These are phyloP conservation scores for Decapterus maruadsi DNA, from an alignment of 2,797 vertebrate genomes.

Conservation along the genomic window DNA sequence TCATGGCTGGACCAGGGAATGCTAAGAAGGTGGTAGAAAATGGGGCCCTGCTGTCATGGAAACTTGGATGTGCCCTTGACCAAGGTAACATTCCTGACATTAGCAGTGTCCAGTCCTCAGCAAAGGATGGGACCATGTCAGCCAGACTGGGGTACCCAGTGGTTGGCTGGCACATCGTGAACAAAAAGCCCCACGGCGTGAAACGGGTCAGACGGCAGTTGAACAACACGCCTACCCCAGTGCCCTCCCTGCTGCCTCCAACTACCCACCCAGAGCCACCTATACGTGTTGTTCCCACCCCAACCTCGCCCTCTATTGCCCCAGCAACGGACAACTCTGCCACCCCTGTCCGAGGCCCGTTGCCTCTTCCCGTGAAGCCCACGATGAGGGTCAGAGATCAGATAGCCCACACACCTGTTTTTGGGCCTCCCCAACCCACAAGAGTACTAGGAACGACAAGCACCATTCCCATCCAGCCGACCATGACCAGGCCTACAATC, in stretches of 20 bases:
- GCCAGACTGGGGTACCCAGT: constrained; percentile 93
- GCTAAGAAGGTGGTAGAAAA: constrained; percentile 98
- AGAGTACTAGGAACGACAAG: constrained; percentile 90
- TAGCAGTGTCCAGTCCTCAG: constrained; percentile 90
- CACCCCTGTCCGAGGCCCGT: constrained; percentile 93
- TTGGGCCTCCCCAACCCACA: constrained; percentile 93
- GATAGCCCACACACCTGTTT: constrained; percentile 93
- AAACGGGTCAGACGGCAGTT: constrained; percentile 93
- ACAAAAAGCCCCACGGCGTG: constrained; percentile 93
- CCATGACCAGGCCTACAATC: constrained; percentile 89
- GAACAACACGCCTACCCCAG: constrained; percentile 92
- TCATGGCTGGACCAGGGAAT: constrained; percentile 97
- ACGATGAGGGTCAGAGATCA: constrained; percentile 93
- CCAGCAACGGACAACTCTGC: constrained; percentile 91
- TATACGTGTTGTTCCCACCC: constrained; percentile 92
- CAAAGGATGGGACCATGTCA: constrained; percentile 95
- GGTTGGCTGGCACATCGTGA: constrained; percentile 97
- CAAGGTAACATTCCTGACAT: constrained; percentile 94
- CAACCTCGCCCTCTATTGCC: constrained; percentile 93
- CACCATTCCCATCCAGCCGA: constrained; percentile 90
- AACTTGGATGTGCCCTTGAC: constrained; percentile 93
- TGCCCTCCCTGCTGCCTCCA: constrained; percentile 91
- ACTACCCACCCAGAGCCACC: constrained; percentile 93
- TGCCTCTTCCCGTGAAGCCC: constrained; percentile 93
- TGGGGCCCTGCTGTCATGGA: constrained; percentile 94